Conservation (phyloP, 2,888 invertebrate species). For the Capitulum mitella region DNA sequence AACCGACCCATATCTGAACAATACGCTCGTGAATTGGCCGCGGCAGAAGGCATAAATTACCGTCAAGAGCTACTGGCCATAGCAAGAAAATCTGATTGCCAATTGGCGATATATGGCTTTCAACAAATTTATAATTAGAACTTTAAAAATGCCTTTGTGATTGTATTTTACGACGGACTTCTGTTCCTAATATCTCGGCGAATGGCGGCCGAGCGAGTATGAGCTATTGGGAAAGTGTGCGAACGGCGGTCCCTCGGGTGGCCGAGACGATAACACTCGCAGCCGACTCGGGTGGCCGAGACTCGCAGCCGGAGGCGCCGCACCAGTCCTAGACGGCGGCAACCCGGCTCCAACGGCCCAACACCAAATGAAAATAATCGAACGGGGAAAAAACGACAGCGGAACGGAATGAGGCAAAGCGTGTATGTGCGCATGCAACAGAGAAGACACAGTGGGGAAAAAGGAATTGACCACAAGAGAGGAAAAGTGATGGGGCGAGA, state of each 20-base stretch:
- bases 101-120: conserved; percentile 3
- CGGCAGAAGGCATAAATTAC: background rate
- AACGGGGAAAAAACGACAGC: no score
- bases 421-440: no score
- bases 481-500: no score
- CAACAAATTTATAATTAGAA: conserved; percentile 1
- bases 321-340: no score
- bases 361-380: no score
- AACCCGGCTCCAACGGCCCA: no score
- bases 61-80: background rate
- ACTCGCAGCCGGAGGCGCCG: no score
- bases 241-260: background rate
- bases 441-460: no score
- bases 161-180: background rate
- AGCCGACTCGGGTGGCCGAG: no score
- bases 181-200: conserved; percentile 8
- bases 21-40: background rate
- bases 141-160: background rate
- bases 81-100: background rate
- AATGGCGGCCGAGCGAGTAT: background rate
- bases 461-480: no score
- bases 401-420: no score
- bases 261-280: background rate
- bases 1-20: background rate
- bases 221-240: background rate